Evolutionary conservation across 2,113 vertebrate species (phyloP).

Genomic region (Pachycephala philippinensis): DNA sequence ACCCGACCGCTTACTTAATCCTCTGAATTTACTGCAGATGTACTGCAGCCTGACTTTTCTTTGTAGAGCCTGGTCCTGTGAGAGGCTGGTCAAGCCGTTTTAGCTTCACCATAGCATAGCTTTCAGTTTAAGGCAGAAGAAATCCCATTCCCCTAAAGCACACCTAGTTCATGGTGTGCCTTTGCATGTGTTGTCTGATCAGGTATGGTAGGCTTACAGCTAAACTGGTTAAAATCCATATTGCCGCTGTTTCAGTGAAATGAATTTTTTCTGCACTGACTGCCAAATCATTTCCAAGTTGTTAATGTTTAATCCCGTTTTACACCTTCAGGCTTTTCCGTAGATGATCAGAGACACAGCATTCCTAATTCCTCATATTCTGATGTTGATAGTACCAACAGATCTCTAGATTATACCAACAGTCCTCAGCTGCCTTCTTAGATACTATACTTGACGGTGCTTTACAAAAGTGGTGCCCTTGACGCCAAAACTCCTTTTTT

Average conservation of each 20-base stretch:
- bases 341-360: background rate
- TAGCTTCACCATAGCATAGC: background rate
- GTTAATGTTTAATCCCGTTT: background rate
- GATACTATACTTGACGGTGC: background rate
- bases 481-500: background rate
- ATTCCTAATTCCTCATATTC: background rate
- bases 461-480: background rate
- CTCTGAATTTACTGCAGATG: background rate
- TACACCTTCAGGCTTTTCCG: background rate
- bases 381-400: background rate
- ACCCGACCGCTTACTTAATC: rapidly evolving
- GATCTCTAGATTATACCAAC: background rate
- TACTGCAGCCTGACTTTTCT: background rate
- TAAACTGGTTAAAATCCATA: background rate
- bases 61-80: background rate
- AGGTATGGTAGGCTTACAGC: background rate
- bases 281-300: background rate
- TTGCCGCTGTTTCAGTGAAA: background rate
- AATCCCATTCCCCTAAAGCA: background rate
- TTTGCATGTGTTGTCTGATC: background rate
- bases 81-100: background rate
- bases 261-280: background rate
- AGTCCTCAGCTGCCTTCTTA: background rate
- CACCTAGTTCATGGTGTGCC: background rate
- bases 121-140: background rate